phyloP scores from a whole-genome alignment of 2,888 invertebrate species.

The Deilephila porcellus region DNA sequence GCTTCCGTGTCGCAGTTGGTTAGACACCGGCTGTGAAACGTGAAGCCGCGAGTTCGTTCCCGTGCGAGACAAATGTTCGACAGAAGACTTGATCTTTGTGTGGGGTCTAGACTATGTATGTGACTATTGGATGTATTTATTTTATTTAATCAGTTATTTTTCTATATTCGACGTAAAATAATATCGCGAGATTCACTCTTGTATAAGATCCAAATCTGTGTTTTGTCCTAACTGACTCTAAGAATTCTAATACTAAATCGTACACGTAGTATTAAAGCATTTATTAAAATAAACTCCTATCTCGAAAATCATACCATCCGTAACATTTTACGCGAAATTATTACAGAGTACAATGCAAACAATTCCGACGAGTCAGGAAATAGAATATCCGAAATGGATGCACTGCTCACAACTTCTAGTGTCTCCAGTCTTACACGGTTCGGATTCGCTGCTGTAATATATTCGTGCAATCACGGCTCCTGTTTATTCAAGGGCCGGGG shows the following conservation, averaged over 20 bases:
- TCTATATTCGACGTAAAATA: no score
- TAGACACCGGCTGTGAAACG: no score
- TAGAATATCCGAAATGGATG: slow-evolving; percentile 18
- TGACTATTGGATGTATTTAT: no score
- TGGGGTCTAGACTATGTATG: no score
- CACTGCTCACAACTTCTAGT: slow-evolving; percentile 1
- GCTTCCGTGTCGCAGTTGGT: no score
- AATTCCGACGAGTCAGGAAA: slow-evolving; percentile 15
- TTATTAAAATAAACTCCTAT: not conserved
- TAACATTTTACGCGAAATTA: not conserved
- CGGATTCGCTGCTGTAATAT: slow-evolving; percentile 21
- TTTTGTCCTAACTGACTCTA: not conserved
- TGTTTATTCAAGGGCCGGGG: slow-evolving; percentile 67
- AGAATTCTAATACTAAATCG: not conserved
- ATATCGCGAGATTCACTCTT: no score
- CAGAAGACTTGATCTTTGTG: no score
- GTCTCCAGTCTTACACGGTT: slow-evolving; percentile 2
- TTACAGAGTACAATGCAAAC: not conserved
- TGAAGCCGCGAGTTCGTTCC: no score
- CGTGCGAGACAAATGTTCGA: no score
- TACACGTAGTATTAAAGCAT: not conserved
- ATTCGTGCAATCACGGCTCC: slow-evolving; percentile 61
- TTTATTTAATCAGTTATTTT: no score
- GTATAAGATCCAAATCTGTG: no score
- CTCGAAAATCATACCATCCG: not conserved